Conservation (phyloP, 2,888 invertebrate species). For the Noctua janthina region DNA sequence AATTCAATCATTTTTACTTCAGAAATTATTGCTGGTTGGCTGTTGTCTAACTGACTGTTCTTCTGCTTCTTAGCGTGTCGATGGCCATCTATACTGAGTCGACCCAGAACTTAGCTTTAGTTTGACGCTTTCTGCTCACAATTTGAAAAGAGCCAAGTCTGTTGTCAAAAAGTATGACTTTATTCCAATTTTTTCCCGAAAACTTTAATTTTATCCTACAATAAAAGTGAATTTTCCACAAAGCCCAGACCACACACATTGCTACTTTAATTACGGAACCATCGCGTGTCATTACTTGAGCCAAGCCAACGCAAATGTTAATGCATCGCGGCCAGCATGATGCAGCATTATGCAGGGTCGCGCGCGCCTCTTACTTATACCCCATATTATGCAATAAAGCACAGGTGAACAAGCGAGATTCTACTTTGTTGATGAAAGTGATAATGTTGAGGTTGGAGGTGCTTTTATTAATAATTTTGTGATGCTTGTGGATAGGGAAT, state of each 20-base stretch:
- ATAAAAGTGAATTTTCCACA: constrained; percentile 12
- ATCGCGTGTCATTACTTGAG: constrained; percentile 67
- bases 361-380: constrained; percentile 59
- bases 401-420: constrained; percentile 61
- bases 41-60: not conserved
- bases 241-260: constrained; percentile 52
- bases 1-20: not conserved
- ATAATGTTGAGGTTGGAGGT: constrained; percentile 43
- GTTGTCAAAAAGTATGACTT: not conserved
- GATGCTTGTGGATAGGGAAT: constrained; percentile 1
- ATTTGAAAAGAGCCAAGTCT: not conserved
- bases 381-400: constrained; percentile 62
- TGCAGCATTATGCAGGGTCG: constrained; percentile 74
- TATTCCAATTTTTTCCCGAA: not conserved
- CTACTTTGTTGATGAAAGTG: constrained; percentile 56
- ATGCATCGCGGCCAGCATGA: constrained; percentile 67
- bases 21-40: not conserved
- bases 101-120: not conserved
- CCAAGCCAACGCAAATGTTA: constrained; percentile 67
- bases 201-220: not conserved
- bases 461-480: constrained; percentile 45
- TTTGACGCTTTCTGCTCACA: not conserved
- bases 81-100: not conserved
- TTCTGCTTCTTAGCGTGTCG: not conserved
- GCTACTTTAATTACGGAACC: constrained; percentile 62